phyloP scores from a whole-genome alignment of 2,797 vertebrate species.

The Pipistrellus kuhlii region DNA sequence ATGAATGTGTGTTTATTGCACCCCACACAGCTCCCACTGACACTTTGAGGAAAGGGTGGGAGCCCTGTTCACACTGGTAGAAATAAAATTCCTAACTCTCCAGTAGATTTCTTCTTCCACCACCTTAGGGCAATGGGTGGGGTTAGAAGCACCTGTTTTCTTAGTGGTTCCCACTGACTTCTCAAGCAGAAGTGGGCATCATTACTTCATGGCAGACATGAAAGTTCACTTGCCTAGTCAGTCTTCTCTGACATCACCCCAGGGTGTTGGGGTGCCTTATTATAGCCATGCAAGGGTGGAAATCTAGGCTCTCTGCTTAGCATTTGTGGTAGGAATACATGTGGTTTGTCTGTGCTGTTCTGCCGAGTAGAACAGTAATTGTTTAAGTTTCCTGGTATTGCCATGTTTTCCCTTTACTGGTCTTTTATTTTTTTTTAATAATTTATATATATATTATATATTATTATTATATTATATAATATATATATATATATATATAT shows the following conservation, averaged over 20 bases:
- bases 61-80: not conserved
- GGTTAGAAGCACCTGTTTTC: not conserved
- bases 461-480: too few species aligned
- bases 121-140: fast-evolving
- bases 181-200: not conserved
- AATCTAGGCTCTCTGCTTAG: not conserved
- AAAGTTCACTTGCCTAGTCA: not conserved
- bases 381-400: not conserved
- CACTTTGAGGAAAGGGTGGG: not conserved
- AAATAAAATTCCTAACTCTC: not conserved
- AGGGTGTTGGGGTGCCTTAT: not conserved
- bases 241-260: not conserved
- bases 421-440: not conserved
- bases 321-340: not conserved
- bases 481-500: too few species aligned
- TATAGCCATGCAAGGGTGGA: not conserved
- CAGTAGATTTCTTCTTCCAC: not conserved
- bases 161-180: not conserved
- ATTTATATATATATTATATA: too few species aligned
- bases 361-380: not conserved
- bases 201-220: not conserved
- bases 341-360: not conserved
- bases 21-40: not conserved
- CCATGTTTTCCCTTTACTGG: not conserved
- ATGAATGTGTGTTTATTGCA: not conserved